A percentile compares a stretch with the other conserved stretches of the same genome.
phyloP scores from a whole-genome alignment of 2,113 vertebrate genomes.

The Ptilorrhoa leucosticta region DNA sequence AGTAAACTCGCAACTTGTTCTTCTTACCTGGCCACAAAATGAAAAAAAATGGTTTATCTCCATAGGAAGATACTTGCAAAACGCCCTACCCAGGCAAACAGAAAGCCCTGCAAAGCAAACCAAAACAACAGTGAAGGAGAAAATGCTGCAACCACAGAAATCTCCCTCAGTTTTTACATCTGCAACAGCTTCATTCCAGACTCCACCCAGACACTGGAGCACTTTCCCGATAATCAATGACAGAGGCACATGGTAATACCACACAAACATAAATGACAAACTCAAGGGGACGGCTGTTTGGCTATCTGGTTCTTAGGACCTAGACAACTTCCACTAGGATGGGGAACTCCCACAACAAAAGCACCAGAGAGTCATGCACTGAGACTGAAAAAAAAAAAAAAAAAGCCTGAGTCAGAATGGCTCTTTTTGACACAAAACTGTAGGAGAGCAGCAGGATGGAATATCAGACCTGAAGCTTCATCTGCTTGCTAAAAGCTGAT shows the following conservation, averaged over 20 bases:
- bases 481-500: not conserved
- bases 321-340: not conserved
- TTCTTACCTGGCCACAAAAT: constrained; percentile 86
- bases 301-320: not conserved
- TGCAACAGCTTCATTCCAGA: not conserved
- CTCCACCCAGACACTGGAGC: not conserved
- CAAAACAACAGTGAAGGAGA: not conserved
- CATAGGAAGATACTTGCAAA: not conserved
- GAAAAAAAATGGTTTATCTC: not conserved
- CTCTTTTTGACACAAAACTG: not conserved
- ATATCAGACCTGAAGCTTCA: not conserved
- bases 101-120: not conserved
- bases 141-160: not conserved
- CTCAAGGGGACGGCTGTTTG: not conserved
- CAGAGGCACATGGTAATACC: not conserved
- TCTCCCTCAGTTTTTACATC: not conserved
- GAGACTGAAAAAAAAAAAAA: not conserved
- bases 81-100: not conserved
- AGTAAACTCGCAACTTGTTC: constrained; percentile 97
- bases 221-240: rapidly evolving
- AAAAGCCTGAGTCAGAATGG: not conserved
- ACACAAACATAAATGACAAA: not conserved
- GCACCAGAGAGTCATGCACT: not conserved
- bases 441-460: not conserved
- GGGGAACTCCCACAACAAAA: not conserved